Conservation (phyloP, 2,888 invertebrate genomes). For the Andrena camellia region DNA sequence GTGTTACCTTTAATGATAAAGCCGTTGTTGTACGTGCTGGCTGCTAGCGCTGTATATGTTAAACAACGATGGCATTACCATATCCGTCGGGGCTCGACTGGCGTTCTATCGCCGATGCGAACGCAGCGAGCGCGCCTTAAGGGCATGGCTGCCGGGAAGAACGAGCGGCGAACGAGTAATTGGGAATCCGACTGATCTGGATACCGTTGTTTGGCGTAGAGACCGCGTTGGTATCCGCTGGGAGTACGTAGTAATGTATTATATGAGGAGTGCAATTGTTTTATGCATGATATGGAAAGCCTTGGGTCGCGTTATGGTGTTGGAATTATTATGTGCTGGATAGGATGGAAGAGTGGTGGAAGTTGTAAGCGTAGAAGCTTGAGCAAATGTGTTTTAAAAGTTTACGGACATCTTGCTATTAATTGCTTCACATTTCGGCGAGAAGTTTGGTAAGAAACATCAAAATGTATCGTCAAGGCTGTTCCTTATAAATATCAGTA, state of each 20-base stretch:
- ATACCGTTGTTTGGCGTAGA: conserved; percentile 16
- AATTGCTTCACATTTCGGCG: too few species aligned
- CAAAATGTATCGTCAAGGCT: too few species aligned
- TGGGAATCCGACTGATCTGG: conserved; percentile 46
- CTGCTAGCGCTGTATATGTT: conserved; percentile 74
- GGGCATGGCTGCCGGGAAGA: conserved; percentile 44
- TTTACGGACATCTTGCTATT: too few species aligned
- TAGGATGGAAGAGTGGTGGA: too few species aligned
- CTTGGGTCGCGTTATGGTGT: too few species aligned
- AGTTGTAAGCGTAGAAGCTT: too few species aligned
- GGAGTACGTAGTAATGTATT: background rate
- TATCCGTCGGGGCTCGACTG: conserved; percentile 63
- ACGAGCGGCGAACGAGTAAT: conserved; percentile 53
- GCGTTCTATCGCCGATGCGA: conserved; percentile 49
- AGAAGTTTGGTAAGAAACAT: too few species aligned
- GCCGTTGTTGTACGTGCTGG: conserved; percentile 77
- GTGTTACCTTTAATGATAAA: conserved; percentile 79
- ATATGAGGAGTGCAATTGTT: background rate
- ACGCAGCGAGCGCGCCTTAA: conserved; percentile 35
- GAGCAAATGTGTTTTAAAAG: too few species aligned
- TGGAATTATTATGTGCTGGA: too few species aligned
- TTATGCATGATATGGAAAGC: too few species aligned
- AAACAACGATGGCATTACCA: conserved; percentile 76
- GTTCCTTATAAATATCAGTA: too few species aligned
- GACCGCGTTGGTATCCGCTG: background rate